Conservation (phyloP, 2,113 vertebrate species). For the Aegithalos caudatus region DNA sequence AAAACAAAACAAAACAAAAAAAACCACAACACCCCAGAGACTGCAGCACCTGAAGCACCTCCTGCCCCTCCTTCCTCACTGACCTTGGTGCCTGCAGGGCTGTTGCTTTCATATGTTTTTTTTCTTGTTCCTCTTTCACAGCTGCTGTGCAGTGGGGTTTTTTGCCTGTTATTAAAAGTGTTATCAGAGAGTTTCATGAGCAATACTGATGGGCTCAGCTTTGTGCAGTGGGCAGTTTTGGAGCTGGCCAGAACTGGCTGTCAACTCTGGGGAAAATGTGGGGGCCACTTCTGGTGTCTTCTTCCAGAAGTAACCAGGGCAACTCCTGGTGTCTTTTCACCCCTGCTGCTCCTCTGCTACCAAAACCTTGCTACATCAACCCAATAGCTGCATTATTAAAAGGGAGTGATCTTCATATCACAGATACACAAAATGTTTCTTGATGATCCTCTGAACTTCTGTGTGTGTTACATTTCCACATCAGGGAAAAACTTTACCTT, state of each 20-base stretch:
- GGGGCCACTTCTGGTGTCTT: background rate
- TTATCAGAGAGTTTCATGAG: background rate
- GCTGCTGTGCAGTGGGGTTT: background rate
- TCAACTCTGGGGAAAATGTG: background rate
- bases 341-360: background rate
- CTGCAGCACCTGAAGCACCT: background rate
- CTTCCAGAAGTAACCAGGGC: background rate
- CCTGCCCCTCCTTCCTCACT: background rate
- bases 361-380: background rate
- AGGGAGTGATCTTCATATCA: background rate
- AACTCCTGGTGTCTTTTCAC: background rate
- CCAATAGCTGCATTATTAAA: background rate
- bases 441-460: background rate
- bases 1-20: too few relatives aligned
- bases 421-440: background rate
- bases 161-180: background rate
- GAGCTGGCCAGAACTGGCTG: background rate
- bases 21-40: too few relatives aligned
- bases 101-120: background rate
- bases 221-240: background rate
- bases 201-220: background rate
- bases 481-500: background rate
- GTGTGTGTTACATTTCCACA: background rate
- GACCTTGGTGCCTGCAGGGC: background rate
- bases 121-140: background rate